Evolutionary conservation across 2,113 vertebrate species (phyloP), one percentile per base, ranked within the genome.

Genomic region (Oncorhynchus tshawytscha): DNA sequence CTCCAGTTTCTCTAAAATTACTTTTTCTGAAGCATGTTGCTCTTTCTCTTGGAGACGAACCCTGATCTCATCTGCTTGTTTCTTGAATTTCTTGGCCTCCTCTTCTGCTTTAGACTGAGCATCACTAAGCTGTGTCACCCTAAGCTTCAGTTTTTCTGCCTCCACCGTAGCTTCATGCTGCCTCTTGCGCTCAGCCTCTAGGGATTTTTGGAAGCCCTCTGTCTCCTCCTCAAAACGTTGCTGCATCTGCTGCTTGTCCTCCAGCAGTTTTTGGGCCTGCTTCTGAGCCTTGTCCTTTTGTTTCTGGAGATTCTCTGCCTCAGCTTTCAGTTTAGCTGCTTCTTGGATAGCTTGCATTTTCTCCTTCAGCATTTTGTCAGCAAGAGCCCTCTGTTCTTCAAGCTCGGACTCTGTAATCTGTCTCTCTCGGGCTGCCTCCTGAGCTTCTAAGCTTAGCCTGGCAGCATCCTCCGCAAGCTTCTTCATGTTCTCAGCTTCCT

Each of bases 271-370:
- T 77, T 96, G 94, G 0, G 97, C 97, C 0, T 95, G 94, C n/a
- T 98, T 94, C 80, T 99, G 95, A 0, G 97, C 98, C 24, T 95
- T 85, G 5, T 97, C 92, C 84, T 98, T 99, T 84, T 97, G 96
- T 87, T 94, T 96, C 88, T 97, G 96, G 67, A 99, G 95, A 89
- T 96, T 70, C 82, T 96, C 95, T 0, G 97, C 97, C 85, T 99
- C 95, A 0, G 96, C 96, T 85, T 93, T 95, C 57, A 99, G 93
- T 75, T 93, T 94, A 0, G 93, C 94, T 27, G 97, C 97, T 86
- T 99, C 98, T 82, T 97, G 96, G 64, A 98, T 94, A 0, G 96
- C 98, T 90, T 97, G 96, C 95, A 98, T 98, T 89, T 99, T 99
- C 88, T 99, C 98, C 81, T 96, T 96, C 4, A 97, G 89, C 93